Percentiles rank a stretch among this genome's conserved stretches.
phyloP scores from a whole-genome alignment of 2,888 invertebrate genomes.

The Eulithis testata region DNA sequence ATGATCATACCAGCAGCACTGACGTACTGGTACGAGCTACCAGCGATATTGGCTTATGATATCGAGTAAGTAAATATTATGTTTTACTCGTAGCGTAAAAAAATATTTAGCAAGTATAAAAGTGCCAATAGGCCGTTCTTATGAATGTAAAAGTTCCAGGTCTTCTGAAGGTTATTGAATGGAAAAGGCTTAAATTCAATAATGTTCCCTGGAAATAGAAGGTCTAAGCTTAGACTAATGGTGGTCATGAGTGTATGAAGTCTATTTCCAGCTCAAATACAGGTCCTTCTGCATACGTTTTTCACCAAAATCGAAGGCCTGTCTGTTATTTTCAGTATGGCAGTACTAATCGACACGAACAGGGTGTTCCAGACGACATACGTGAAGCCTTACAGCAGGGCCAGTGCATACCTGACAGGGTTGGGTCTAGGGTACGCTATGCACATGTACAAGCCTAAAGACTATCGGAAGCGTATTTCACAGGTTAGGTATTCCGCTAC shows the following conservation, averaged over 20 bases:
- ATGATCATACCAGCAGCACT: constrained; percentile 40
- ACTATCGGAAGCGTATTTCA: constrained; percentile 46
- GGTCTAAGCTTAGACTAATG: too few species aligned
- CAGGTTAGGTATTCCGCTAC: constrained; percentile 39
- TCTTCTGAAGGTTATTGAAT: too few species aligned
- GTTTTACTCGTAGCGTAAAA: background rate
- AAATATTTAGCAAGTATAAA: too few species aligned
- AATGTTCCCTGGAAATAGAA: too few species aligned
- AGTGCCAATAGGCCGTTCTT: too few species aligned
- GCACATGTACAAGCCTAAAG: constrained; percentile 45
- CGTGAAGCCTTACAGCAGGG: constrained; percentile 44
- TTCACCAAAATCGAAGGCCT: too few species aligned
- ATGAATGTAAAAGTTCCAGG: too few species aligned
- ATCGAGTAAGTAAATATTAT: constrained; percentile 36
- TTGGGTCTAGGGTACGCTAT: constrained; percentile 48
- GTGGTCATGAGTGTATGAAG: too few species aligned
- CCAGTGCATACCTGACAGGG: constrained; percentile 48
- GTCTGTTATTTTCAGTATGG: background rate
- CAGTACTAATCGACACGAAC: background rate
- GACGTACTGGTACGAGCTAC: constrained; percentile 41
- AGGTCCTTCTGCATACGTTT: too few species aligned
- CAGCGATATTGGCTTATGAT: constrained; percentile 32
- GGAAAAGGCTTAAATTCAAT: too few species aligned
- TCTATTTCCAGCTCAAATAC: too few species aligned
- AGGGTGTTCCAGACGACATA: constrained; percentile 39